These are phyloP conservation scores for Oryzias javanicus DNA, from an alignment of 2,113 vertebrate genomes.

Conservation along the genomic window DNA sequence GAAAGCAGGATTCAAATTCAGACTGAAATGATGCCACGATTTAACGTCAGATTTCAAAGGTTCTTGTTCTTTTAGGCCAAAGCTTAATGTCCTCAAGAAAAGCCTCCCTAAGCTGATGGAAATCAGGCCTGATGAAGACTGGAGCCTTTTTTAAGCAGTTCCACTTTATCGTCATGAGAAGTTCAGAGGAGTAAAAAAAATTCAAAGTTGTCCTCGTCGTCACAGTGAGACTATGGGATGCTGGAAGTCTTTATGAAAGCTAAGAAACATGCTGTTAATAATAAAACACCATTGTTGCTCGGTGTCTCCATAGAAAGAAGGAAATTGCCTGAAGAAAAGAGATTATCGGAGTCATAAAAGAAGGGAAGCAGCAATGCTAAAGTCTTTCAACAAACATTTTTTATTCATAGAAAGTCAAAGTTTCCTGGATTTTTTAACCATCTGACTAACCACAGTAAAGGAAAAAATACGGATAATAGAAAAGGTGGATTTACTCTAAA, in stretches of 20 bases:
- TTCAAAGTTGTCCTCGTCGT: background rate
- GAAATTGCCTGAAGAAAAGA: background rate
- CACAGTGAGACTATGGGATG: background rate
- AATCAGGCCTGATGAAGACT: slow-evolving; percentile 21
- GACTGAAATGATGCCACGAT: too few relatives aligned
- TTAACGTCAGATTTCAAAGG: too few relatives aligned
- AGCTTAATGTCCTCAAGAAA: background rate
- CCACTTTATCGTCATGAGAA: background rate
- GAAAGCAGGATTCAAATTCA: too few relatives aligned
- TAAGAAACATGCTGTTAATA: background rate
- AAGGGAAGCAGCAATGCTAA: background rate
- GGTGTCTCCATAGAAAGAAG: background rate
- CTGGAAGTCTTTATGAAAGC: slow-evolving; percentile 1
- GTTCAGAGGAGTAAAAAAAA: background rate
- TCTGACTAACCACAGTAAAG: too few relatives aligned
- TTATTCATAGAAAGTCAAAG: background rate
- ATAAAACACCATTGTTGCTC: background rate
- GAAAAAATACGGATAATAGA: too few relatives aligned
- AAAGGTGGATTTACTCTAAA: too few relatives aligned
- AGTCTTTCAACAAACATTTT: background rate
- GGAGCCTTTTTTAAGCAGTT: background rate
- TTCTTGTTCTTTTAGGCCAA: too few relatives aligned
- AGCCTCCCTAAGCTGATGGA: slow-evolving; percentile 15
- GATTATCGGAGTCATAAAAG: background rate
- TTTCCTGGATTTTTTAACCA: too few relatives aligned